These are phyloP conservation scores for Ellobius talpinus DNA, from an alignment of 2,113 vertebrate genomes.

Conservation along the genomic window DNA sequence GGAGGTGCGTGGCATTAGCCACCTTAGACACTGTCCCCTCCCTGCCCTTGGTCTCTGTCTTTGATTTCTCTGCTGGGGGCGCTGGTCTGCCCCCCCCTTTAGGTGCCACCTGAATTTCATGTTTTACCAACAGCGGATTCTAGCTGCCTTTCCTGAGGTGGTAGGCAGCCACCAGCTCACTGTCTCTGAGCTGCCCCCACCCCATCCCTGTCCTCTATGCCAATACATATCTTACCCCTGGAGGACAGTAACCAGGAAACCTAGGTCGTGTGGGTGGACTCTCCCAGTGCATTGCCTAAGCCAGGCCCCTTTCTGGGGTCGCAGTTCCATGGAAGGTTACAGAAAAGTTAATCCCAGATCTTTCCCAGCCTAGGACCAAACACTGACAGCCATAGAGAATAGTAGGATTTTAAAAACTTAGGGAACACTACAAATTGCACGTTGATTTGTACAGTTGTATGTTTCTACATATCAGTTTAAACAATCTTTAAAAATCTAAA, in stretches of 20 bases:
- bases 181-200: background rate
- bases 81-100: background rate
- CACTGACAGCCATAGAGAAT: background rate
- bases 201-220: no score
- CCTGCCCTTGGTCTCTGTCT: background rate
- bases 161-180: no score
- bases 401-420: background rate
- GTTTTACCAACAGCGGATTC: background rate
- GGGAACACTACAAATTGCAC: background rate
- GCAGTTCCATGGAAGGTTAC: background rate
- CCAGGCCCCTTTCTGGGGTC: background rate
- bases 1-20: background rate
- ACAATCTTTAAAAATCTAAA: background rate
- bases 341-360: background rate
- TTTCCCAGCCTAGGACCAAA: background rate
- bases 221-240: background rate
- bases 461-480: background rate
- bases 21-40: fast-evolving
- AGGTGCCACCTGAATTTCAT: no score
- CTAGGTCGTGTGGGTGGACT: background rate
- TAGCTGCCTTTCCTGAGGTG: background rate
- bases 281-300: background rate
- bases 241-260: no score
- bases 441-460: background rate
- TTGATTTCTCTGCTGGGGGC: background rate